Evolutionary conservation across 2,113 vertebrate species (phyloP).

Genomic region (Ptilonorhynchus violaceus): DNA sequence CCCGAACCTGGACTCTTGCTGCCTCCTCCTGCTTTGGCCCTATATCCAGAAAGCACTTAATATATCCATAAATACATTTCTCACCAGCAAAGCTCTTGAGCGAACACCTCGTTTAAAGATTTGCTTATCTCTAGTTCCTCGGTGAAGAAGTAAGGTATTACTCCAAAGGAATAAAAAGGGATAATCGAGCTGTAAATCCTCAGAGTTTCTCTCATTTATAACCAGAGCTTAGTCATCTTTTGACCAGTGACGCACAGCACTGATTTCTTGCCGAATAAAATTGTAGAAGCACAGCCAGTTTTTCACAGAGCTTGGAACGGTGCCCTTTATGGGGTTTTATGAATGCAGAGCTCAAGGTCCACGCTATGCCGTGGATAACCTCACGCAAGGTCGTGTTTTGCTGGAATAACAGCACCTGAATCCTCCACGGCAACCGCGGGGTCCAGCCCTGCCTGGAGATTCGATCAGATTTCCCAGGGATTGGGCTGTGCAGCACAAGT

Average conservation of each 20-base stretch:
- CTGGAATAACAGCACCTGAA: background rate
- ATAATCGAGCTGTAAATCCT: conserved; percentile 39
- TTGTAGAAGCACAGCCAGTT: conserved; percentile 24
- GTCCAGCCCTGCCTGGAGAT: background rate
- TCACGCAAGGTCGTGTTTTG: background rate
- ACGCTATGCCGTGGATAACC: background rate
- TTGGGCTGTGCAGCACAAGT: background rate
- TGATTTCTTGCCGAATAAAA: conserved; percentile 62
- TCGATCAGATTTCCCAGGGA: background rate
- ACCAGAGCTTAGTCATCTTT: conserved; percentile 62
- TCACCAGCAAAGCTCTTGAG: background rate
- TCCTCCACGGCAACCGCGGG: accelerated
- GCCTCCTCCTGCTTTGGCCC: background rate
- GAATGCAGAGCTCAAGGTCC: conserved; percentile 27
- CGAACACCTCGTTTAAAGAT: background rate
- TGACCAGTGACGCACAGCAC: conserved; percentile 46
- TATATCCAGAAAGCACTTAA: conserved; percentile 21
- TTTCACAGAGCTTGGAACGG: conserved; percentile 24
- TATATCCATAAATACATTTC: background rate
- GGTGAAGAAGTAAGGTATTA: background rate
- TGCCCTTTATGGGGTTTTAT: conserved; percentile 8
- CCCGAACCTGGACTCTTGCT: background rate
- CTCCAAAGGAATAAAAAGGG: background rate
- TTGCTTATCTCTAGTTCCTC: background rate
- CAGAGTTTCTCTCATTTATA: conserved; percentile 7